These are phyloP conservation scores for Athene noctua DNA, from an alignment of 2,113 vertebrate species.

Conservation along the genomic window DNA sequence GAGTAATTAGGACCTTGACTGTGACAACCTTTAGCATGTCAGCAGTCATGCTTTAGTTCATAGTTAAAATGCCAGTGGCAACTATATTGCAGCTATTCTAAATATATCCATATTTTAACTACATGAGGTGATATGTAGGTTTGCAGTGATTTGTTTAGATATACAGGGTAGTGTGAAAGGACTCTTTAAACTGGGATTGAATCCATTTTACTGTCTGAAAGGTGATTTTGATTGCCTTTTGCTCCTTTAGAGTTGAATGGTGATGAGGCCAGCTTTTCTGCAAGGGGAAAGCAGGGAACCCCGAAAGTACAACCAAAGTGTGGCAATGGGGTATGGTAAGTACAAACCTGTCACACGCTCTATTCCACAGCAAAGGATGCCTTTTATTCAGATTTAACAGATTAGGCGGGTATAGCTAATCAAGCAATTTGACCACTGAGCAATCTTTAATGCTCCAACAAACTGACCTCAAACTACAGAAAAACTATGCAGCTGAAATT, in stretches of 20 bases:
- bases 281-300: not conserved
- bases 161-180: not conserved
- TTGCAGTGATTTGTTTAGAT: slow-evolving; percentile 23
- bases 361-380: not conserved
- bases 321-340: not conserved
- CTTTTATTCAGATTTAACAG: slow-evolving; percentile 26
- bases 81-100: not conserved
- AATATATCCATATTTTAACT: slow-evolving; percentile 34
- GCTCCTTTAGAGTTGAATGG: not conserved
- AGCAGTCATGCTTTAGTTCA: not conserved
- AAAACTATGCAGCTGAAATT: not conserved
- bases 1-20: slow-evolving; percentile 38
- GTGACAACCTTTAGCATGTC: slow-evolving; percentile 39
- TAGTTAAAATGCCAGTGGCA: slow-evolving; percentile 12
- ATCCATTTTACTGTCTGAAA: not conserved
- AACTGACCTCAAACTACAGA: not conserved
- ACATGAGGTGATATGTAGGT: not conserved
- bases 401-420: not conserved
- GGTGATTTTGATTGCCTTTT: slow-evolving; percentile 19
- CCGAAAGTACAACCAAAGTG: not conserved
- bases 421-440: slow-evolving; percentile 9
- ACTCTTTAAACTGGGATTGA: not conserved
- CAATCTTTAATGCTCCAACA: slow-evolving; percentile 19
- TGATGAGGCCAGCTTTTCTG: not conserved
- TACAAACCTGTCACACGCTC: not conserved